Evolutionary conservation across 92 coral and sea anemone genomes (phyloP).

Genomic region (Palythoa grandis): DNA sequence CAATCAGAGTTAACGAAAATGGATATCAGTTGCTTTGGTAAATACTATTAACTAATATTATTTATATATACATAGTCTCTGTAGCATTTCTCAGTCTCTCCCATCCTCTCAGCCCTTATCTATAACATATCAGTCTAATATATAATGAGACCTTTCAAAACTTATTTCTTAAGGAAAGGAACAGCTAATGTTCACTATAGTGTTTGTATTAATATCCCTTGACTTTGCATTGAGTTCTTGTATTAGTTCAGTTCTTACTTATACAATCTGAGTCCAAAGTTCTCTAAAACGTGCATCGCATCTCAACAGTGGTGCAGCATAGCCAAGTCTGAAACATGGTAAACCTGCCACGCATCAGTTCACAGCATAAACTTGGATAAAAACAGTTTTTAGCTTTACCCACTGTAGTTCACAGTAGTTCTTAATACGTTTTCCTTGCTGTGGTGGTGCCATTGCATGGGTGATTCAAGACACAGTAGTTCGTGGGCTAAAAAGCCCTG

Average conservation of each 20-base stretch:
- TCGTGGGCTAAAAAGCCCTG: slow-evolving; percentile 27
- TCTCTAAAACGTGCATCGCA: neutral
- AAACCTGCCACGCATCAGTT: slow-evolving; percentile 27
- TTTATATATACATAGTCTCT: too few relatives aligned
- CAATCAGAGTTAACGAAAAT: too few relatives aligned
- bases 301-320: slow-evolving; percentile 6
- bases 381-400: slow-evolving; percentile 41
- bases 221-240: slow-evolving; percentile 7
- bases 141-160: neutral
- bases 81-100: too few relatives aligned
- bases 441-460: slow-evolving; percentile 38
- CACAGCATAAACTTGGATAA: slow-evolving; percentile 35
- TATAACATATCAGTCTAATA: neutral
- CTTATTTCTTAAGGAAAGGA: neutral
- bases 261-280: slow-evolving; percentile 6
- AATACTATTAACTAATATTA: too few relatives aligned
- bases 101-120: neutral
- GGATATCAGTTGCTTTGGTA: too few relatives aligned
- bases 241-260: slow-evolving; percentile 31
- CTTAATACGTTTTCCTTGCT: slow-evolving; percentile 35
- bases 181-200: neutral
- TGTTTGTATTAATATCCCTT: neutral
- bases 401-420: slow-evolving; percentile 31
- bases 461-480: slow-evolving; percentile 37
- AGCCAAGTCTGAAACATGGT: slow-evolving; percentile 3